phyloP scores from a whole-genome alignment of 2,113 vertebrate species.

The Cynoglossus semilaevis region DNA sequence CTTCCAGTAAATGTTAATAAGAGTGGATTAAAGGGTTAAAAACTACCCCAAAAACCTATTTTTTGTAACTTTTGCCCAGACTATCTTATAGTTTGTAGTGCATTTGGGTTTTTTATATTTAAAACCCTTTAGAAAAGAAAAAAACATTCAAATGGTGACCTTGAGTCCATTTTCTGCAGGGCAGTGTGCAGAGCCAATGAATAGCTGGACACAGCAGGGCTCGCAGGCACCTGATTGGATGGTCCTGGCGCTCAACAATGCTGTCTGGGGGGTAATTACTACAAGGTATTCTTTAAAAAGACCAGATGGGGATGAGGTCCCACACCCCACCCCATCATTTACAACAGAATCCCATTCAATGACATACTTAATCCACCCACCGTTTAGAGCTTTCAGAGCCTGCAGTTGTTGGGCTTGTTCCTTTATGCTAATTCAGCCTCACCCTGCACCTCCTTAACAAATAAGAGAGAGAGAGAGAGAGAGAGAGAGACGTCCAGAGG shows the following conservation, averaged over 20 bases:
- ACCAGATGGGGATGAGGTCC: constrained; percentile 89
- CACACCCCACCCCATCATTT: constrained; percentile 91
- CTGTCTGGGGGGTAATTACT: constrained; percentile 99
- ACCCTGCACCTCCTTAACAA: constrained; percentile 45
- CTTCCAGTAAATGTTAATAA: neutral
- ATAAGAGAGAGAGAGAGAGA: constrained; percentile 37
- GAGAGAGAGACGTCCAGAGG: too few species aligned
- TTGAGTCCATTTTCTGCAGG: constrained; percentile 81
- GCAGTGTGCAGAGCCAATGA: constrained; percentile 83
- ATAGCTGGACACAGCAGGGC: constrained; percentile 91
- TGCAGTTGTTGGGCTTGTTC: constrained; percentile 84
- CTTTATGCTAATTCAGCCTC: constrained; percentile 90
- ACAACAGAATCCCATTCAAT: constrained; percentile 99
- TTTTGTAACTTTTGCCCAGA: too few species aligned
- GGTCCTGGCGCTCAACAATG: constrained; percentile 86
- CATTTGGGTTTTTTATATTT: constrained; percentile 80
- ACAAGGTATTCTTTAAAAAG: constrained; percentile 99
- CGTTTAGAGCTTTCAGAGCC: constrained; percentile 94
- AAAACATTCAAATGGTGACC: constrained; percentile 87
- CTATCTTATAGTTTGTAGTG: neutral
- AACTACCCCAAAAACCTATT: too few species aligned
- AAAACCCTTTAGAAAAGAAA: constrained; percentile 80
- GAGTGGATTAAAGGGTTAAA: neutral
- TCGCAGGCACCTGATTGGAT: constrained; percentile 95
- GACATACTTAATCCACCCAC: constrained; percentile 99